Conservation (phyloP, 2,113 vertebrate genomes). For the Megalops atlanticus region DNA sequence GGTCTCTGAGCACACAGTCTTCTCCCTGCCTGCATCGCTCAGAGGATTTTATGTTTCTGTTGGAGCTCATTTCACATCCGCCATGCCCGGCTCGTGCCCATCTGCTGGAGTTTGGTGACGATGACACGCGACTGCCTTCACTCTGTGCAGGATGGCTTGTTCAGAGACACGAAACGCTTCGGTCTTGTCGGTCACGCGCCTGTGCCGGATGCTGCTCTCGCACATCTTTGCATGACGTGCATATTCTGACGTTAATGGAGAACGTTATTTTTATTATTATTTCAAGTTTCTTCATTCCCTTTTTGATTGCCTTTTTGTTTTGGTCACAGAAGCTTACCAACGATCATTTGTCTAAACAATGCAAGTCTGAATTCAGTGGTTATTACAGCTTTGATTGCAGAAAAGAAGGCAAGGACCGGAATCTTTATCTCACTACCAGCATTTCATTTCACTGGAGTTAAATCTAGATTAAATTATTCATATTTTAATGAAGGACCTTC, state of each 20-base stretch:
- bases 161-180: background rate
- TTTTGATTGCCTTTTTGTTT: background rate
- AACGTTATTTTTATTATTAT: constrained; percentile 2
- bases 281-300: constrained; percentile 14
- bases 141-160: background rate
- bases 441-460: no score
- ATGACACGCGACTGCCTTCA: background rate
- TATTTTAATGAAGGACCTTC: no score
- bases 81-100: background rate
- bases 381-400: constrained; percentile 39
- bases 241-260: background rate
- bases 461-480: no score
- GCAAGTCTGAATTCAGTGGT: constrained; percentile 37
- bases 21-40: constrained; percentile 24
- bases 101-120: background rate
- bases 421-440: background rate
- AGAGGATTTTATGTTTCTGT: background rate
- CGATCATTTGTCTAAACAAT: constrained; percentile 10
- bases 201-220: background rate
- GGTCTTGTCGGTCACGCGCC: background rate
- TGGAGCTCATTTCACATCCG: background rate
- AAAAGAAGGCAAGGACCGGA: no score
- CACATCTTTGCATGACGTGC: background rate
- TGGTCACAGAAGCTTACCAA: background rate
- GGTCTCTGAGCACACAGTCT: background rate